These are phyloP conservation scores for Forbesichthys papilliferus DNA, from an alignment of 2,113 vertebrate genomes.

Conservation along the genomic window DNA sequence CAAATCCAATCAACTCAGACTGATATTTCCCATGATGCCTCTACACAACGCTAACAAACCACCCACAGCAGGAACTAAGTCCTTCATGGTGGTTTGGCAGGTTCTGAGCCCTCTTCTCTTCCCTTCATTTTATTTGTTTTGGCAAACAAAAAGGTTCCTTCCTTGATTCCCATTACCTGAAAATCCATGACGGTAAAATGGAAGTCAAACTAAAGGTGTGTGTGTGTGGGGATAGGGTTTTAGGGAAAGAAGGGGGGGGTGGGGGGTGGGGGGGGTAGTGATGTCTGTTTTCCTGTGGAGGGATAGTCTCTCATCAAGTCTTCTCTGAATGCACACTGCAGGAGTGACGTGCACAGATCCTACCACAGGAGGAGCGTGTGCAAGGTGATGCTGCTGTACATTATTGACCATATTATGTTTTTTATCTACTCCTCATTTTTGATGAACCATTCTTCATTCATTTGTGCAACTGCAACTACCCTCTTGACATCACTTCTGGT, in stretches of 20 bases:
- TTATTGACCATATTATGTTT: conserved; percentile 72
- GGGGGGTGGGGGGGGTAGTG: conserved; percentile 35
- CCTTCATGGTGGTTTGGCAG: conserved; percentile 1
- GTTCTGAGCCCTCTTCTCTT: not conserved
- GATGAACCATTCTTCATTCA: conserved; percentile 8
- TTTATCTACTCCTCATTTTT: conserved; percentile 46
- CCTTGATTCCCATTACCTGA: conserved; percentile 13
- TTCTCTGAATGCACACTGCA: conserved; percentile 66
- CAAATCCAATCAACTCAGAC: conserved; percentile 13
- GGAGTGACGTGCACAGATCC: conserved; percentile 90
- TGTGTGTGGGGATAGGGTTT: no score
- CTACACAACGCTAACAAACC: not conserved
- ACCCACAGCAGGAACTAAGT: not conserved
- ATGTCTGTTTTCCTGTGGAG: conserved; percentile 38
- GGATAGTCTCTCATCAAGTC: conserved; percentile 53
- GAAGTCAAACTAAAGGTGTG: conserved; percentile 21
- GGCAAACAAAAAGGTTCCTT: not conserved
- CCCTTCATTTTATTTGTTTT: not conserved
- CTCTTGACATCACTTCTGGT: conserved; percentile 10
- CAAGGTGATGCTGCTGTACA: conserved; percentile 39
- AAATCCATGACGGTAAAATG: conserved; percentile 43
- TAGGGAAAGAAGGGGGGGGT: not conserved
- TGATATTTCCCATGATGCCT: not conserved
- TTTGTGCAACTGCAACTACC: conserved; percentile 41
- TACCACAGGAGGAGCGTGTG: conserved; percentile 98